Percentiles rank a stretch among this genome's conserved stretches.
Evolutionary conservation across 2,113 vertebrate genomes (phyloP).

Genomic region (Thryonomys swinderianus): DNA sequence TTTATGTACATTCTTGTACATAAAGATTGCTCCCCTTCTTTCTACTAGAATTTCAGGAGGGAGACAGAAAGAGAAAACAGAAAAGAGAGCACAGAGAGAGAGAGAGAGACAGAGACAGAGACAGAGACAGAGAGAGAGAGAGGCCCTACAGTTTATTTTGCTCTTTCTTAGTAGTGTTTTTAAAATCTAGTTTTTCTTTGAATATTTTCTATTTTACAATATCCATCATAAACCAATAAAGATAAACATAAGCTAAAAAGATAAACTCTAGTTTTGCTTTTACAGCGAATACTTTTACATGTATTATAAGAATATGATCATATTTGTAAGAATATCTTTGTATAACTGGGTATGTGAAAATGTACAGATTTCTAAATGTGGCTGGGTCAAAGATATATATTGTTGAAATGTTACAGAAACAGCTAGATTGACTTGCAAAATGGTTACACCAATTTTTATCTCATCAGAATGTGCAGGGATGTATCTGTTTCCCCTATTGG

Average conservation of each 20-base stretch:
- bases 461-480: neutral
- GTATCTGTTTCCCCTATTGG: neutral
- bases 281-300: neutral
- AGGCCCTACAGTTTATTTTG: neutral
- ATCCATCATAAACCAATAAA: too few species aligned
- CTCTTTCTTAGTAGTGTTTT: neutral
- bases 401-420: slow-evolving; percentile 50
- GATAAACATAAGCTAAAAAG: too few species aligned
- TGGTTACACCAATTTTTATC: slow-evolving; percentile 8
- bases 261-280: neutral
- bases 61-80: neutral
- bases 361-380: neutral
- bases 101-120: neutral
- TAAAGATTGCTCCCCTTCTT: neutral
- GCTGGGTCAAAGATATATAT: slow-evolving; percentile 29
- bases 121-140: neutral
- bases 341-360: neutral
- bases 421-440: slow-evolving; percentile 53
- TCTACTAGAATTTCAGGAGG: neutral
- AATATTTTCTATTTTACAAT: too few species aligned
- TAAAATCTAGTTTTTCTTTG: too few species aligned
- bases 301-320: neutral
- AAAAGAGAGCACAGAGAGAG: too few species aligned
- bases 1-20: neutral
- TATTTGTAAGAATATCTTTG: neutral